phyloP scores from a whole-genome alignment of 2,888 invertebrate genomes.

The Athripsodes cinereus region DNA sequence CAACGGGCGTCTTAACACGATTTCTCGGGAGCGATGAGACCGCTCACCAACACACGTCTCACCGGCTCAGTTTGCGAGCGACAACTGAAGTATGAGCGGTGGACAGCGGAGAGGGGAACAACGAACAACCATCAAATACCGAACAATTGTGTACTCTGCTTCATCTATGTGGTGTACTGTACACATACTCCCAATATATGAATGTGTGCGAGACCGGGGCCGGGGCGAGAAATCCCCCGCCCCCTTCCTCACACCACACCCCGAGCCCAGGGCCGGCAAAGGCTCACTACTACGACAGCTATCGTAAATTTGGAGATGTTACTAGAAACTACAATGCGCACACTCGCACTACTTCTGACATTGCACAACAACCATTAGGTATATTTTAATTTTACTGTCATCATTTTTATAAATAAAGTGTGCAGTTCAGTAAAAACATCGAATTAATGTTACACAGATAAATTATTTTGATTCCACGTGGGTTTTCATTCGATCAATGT shows the following conservation, averaged over 20 bases:
- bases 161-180: too few relatives aligned
- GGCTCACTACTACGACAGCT: slow-evolving; percentile 20
- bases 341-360: not conserved
- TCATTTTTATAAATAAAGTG: too few relatives aligned
- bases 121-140: too few relatives aligned
- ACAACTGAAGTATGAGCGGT: slow-evolving; percentile 16
- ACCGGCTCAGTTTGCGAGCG: slow-evolving; percentile 10
- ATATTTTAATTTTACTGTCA: too few relatives aligned
- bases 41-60: slow-evolving; percentile 7
- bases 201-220: slow-evolving; percentile 4
- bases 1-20: slow-evolving; percentile 12
- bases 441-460: too few relatives aligned
- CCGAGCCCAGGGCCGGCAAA: slow-evolving; percentile 5
- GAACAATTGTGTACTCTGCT: too few relatives aligned
- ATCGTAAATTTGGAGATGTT: slow-evolving; percentile 25
- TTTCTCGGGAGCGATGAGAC: not conserved
- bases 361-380: too few relatives aligned
- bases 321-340: slow-evolving; percentile 23
- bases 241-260: slow-evolving; percentile 12
- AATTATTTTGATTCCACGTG: too few relatives aligned
- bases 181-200: too few relatives aligned
- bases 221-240: slow-evolving; percentile 18
- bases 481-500: too few relatives aligned
- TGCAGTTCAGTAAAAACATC: too few relatives aligned
- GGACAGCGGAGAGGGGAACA: not conserved